Base-by-base conservation (phyloP, 1,140 invertebrate species). In the Leptoteleia sp. region DNA sequence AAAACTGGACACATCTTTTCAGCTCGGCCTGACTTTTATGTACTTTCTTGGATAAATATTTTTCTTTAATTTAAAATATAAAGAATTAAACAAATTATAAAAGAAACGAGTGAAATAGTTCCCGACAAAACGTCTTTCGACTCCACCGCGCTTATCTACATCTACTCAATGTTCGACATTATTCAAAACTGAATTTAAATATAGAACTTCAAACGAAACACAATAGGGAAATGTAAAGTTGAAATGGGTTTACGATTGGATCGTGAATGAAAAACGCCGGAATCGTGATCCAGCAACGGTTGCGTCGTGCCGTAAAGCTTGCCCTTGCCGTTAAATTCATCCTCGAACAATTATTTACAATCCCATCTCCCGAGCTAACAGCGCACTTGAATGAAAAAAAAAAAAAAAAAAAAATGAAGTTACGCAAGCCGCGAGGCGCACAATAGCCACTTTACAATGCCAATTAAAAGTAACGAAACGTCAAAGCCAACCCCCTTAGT, bases 201-300 rank as follows among this genome's bases (percentile, higher is more conserved):
- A 31, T 17, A n/a, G 31, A 11, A 35, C n/a, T 54, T 38, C 19
- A 62, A 45, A 45, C 15, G 38, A 54, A 45, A 37, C 40, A 67
- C 38, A 67, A 67, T 67, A 37, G 50, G 47, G 29, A 42, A 11
- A 64, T 29, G 5, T 22, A 22, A 5, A 5, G 35, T 17, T 43
- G 25, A 55, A 33, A 45, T 37, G 19, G 40, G 48, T 16, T 43
- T 13, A 15, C 35, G 48, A 65, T 54, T 40, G 35, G 62, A 67
- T 25, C 48, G 16, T 16, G 62, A 67, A n/a, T n/a, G 54, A 67
- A 50, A 3, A 31, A 37, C 45, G 50, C 15, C 31, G n/a, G 42
- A 67, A 19, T 43, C 38, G 40, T 55, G 40, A 67, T 50, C 59
- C 35, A n/a, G 15, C 25, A 50, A 64, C 52, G 37, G 38, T 57